phyloP scores from a whole-genome alignment of 2,888 invertebrate genomes.

The Agrypnus murinus region DNA sequence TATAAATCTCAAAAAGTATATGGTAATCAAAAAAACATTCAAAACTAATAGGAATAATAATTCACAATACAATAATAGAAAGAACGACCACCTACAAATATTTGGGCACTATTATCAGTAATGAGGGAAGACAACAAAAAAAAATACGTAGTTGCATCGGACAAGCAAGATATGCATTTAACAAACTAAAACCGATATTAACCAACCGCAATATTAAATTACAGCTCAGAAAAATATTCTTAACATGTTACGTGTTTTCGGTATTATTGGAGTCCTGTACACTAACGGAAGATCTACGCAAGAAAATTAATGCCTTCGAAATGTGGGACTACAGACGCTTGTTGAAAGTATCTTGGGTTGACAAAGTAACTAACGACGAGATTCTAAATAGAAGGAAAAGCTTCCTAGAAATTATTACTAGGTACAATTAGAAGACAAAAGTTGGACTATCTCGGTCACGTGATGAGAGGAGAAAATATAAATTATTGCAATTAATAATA shows the following conservation, averaged over 20 bases:
- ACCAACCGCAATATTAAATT: too few relatives aligned
- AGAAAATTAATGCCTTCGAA: conserved; percentile 16
- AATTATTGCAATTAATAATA: not conserved
- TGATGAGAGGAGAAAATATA: too few relatives aligned
- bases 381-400: not conserved
- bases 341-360: conserved; percentile 8
- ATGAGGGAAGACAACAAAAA: conserved; percentile 9
- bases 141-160: not conserved
- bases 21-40: too few relatives aligned
- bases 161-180: conserved; percentile 12
- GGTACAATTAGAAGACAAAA: conserved; percentile 6
- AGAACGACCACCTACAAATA: too few relatives aligned
- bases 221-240: not conserved
- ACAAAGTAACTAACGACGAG: not conserved
- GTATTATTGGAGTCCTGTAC: not conserved
- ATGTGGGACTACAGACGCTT: conserved; percentile 13
- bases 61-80: too few relatives aligned
- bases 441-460: conserved; percentile 8
- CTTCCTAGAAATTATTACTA: not conserved
- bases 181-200: conserved; percentile 1
- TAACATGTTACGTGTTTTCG: not conserved
- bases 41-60: too few relatives aligned
- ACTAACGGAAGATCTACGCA: conserved; percentile 5
- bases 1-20: too few relatives aligned
- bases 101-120: not conserved